These are phyloP conservation scores for Mactra quadrangularis DNA, from an alignment of 1,140 invertebrate species.

Conservation along the genomic window DNA sequence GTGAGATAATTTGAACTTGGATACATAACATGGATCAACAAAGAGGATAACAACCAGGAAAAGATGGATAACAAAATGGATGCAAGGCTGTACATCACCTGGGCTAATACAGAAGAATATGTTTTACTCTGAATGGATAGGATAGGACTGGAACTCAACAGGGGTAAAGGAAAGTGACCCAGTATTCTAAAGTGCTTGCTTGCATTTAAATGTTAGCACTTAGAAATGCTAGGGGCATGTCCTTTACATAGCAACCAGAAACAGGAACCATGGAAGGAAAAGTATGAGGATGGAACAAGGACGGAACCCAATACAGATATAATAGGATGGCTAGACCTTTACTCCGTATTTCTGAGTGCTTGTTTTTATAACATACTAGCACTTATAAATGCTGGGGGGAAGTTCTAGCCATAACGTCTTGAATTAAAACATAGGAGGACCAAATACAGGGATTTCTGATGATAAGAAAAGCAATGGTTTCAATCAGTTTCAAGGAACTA, in stretches of 20 bases:
- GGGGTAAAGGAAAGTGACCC: neutral
- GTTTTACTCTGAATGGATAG: neutral
- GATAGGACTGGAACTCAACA: neutral
- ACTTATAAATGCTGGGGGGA: slow-evolving; percentile 65
- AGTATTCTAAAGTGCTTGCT: slow-evolving; percentile 57
- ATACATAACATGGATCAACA: neutral
- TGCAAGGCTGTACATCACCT: too few species aligned
- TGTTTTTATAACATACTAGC: slow-evolving; percentile 46
- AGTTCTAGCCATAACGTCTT: neutral
- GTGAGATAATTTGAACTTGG: neutral
- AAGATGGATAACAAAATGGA: too few species aligned
- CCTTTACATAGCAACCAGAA: neutral
- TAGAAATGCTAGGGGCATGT: slow-evolving; percentile 63
- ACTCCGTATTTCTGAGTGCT: slow-evolving; percentile 53
- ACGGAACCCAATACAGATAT: too few species aligned
- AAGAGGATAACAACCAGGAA: neutral
- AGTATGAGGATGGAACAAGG: neutral
- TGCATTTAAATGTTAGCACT: slow-evolving; percentile 54
- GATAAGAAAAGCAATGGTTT: too few species aligned
- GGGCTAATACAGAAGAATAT: too few species aligned
- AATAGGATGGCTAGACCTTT: too few species aligned
- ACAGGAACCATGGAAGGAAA: neutral
- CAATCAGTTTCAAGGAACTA: too few species aligned
- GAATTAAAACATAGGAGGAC: too few species aligned
- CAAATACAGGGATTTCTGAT: too few species aligned